Conservation (phyloP, 92 coral and sea anemone species). For the Phenganax stokvisi region DNA sequence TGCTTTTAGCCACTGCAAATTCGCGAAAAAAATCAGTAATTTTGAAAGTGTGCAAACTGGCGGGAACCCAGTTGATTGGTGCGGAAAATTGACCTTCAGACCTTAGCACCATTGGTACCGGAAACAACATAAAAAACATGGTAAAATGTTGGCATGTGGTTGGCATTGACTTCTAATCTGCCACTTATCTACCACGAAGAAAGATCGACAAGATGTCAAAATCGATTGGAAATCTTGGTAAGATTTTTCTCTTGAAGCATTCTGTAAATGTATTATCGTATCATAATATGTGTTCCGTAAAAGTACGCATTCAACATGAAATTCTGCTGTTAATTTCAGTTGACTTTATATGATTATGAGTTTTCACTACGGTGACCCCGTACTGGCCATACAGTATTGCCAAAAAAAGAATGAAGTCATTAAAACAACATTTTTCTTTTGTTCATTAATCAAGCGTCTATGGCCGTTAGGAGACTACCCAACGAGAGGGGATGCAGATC, state of each 20-base stretch:
- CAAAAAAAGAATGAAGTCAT: too few relatives aligned
- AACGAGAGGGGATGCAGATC: too few relatives aligned
- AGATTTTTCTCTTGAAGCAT: neutral
- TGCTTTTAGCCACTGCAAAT: neutral
- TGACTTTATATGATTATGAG: too few relatives aligned
- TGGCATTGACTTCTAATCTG: neutral
- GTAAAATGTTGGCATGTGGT: neutral
- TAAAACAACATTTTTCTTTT: too few relatives aligned
- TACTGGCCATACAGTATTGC: too few relatives aligned
- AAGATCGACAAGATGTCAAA: slow-evolving; percentile 21
- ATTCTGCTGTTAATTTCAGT: too few relatives aligned
- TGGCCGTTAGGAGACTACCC: too few relatives aligned
- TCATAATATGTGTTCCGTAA: neutral
- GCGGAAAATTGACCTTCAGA: neutral
- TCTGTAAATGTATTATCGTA: neutral
- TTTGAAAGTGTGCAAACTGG: neutral
- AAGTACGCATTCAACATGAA: too few relatives aligned
- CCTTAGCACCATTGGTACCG: slow-evolving; percentile 2
- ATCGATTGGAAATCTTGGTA: slow-evolving; percentile 19
- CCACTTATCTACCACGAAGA: neutral
- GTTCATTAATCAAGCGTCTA: too few relatives aligned
- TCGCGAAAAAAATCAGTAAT: slow-evolving; percentile 1
- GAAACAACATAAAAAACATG: neutral
- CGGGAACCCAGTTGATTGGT: slow-evolving; percentile 14
- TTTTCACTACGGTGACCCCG: too few relatives aligned